A percentile compares a stretch with the other conserved stretches of the same genome.
Conservation (phyloP, 2,888 invertebrate genomes). For the Mongoloraphidia duomilia region DNA sequence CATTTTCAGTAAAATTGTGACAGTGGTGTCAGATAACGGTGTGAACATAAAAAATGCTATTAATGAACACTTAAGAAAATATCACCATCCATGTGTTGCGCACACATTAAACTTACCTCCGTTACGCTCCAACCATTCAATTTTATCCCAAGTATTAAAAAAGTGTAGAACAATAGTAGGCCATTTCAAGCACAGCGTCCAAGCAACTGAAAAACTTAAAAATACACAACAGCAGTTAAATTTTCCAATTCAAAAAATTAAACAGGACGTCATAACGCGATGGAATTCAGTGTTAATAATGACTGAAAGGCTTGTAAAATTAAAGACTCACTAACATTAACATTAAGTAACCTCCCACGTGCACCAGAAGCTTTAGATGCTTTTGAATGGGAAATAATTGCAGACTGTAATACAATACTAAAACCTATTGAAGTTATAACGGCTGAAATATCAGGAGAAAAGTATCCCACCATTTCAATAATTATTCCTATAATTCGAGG, state of each 20-base stretch:
- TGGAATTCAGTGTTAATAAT: constrained; percentile 17
- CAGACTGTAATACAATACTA: too few relatives aligned
- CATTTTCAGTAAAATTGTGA: constrained; percentile 17
- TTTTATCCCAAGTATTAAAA: constrained; percentile 6
- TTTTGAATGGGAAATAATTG: too few relatives aligned
- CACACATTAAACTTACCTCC: constrained; percentile 17
- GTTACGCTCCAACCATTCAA: too few relatives aligned
- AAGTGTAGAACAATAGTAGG: constrained; percentile 15
- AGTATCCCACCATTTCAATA: constrained; percentile 16
- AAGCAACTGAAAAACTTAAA: constrained; percentile 15
- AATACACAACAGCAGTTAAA: constrained; percentile 14
- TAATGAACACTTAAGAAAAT: constrained; percentile 14
- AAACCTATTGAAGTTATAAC: constrained; percentile 7
- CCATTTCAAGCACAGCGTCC: constrained; percentile 17
- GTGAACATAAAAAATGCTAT: constrained; percentile 19
- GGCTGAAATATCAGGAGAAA: constrained; percentile 15
- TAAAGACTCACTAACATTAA: constrained; percentile 11
- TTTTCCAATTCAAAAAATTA: constrained; percentile 15
- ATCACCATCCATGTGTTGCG: constrained; percentile 19
- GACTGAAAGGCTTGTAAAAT: constrained; percentile 13
- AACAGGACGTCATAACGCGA: constrained; percentile 16
- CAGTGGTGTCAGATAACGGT: constrained; percentile 19
- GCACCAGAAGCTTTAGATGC: too few relatives aligned
- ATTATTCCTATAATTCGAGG: constrained; percentile 16
- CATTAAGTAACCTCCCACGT: too few relatives aligned